Base-by-base conservation (phyloP, 2,797 vertebrate species). In the Cheirogaleus major region DNA sequence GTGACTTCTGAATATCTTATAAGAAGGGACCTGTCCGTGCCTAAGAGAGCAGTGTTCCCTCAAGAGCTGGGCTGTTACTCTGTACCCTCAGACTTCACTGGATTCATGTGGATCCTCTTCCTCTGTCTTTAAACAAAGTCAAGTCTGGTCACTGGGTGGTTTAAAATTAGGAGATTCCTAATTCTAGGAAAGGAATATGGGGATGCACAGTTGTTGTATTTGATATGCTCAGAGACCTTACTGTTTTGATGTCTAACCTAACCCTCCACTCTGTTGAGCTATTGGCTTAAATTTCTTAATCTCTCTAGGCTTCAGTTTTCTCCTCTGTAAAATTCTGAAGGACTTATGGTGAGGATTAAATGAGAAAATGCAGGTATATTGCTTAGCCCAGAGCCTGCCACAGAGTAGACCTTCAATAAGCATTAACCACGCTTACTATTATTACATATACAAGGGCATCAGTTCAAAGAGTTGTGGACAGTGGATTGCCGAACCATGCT, bases 301-400 rank as follows among this genome's bases (percentile, higher is more conserved):
- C n/a, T 65, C 55, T 55, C 35, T 92, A 87, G 94, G 41, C 27
- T 69, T 76, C 5, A 76, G 30, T 92, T 95, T 97, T n/a, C 67
- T 84, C 48, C 27, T 78, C 32, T 55, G 25, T 85, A 69, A 72
- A 92, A 59, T 59, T 32, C 61, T 69, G 69, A 93, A 69, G 45
- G 65, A 48, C 65, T 95, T 70, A 10, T 72, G 22, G 0, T 41
- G 43, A 83, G 0, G 5, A 6, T 57, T 89, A 80, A 89, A 41
- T 88, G 35, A 93, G 61, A 91, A 89, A 94, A 73, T n/a, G 22
- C 30, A 67, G n/a, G 25, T 13, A 18, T 81, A 69, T 90, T 69
- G 30, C 14, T 96, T 69, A 78, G 72, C 41, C 20, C 43, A 72
- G n/a, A 41, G 3, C 4, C 32, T 89, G 61, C 43, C 38, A 52